A percentile compares a stretch with the other conserved stretches of the same genome.
Conservation (phyloP, 2,113 vertebrate species). For the Scomber colias region DNA sequence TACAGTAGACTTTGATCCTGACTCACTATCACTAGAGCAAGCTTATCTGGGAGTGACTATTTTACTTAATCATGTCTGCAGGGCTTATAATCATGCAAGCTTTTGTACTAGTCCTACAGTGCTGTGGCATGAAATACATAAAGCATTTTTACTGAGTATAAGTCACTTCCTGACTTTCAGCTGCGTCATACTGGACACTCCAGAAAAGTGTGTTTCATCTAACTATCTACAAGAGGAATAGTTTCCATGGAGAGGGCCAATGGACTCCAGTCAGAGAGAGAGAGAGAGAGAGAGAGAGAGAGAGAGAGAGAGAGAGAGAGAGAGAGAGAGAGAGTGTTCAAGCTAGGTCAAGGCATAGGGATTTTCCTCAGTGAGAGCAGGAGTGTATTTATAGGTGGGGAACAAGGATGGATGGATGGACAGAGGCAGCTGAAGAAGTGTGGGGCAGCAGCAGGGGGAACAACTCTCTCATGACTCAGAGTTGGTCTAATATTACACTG, state of each 20-base stretch:
- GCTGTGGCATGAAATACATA: neutral
- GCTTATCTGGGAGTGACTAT: constrained; percentile 55
- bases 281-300: too few species aligned
- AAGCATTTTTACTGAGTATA: neutral
- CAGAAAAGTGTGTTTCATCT: constrained; percentile 42
- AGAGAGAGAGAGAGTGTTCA: constrained; percentile 3
- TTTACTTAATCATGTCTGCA: constrained; percentile 35
- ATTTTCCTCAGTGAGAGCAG: constrained; percentile 80
- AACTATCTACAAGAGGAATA: constrained; percentile 48
- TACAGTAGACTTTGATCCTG: constrained; percentile 73
- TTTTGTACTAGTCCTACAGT: too few species aligned
- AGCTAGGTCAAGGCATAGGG: constrained; percentile 63
- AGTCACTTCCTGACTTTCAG: constrained; percentile 47
- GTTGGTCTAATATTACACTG: constrained; percentile 61
- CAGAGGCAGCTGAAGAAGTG: constrained; percentile 78
- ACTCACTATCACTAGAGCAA: constrained; percentile 46
- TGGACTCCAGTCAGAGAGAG: neutral
- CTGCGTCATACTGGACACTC: constrained; percentile 9
- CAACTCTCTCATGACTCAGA: constrained; percentile 73
- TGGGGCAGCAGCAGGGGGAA: constrained; percentile 30
- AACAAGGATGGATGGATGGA: constrained; percentile 76
- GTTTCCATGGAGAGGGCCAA: constrained; percentile 56
- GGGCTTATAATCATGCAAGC: neutral
- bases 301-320: too few species aligned
- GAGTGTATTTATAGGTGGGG: constrained; percentile 81